phyloP scores from a whole-genome alignment of 2,888 invertebrate genomes.

The Papilio demoleus region DNA sequence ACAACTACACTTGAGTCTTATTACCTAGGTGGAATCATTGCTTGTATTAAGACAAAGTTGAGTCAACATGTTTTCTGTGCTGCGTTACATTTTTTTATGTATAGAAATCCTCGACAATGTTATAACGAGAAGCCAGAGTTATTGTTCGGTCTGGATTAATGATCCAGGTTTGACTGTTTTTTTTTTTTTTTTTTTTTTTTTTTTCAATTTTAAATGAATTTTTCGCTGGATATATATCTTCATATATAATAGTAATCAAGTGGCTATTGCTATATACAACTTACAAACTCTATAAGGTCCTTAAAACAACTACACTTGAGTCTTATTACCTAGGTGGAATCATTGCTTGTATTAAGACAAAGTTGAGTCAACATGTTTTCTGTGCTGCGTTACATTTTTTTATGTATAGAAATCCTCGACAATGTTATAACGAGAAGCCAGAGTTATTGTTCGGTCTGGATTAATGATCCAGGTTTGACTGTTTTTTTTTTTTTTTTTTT shows the following conservation, averaged over 20 bases:
- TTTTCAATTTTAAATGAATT: conserved; percentile 60
- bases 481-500: conserved; percentile 73
- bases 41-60: conserved; percentile 48
- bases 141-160: too few relatives aligned
- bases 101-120: conserved; percentile 1
- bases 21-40: conserved; percentile 72
- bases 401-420: conserved; percentile 2
- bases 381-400: too few relatives aligned
- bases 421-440: too few relatives aligned
- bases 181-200: conserved; percentile 71
- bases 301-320: conserved; percentile 74
- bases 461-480: too few relatives aligned
- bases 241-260: conserved; percentile 72
- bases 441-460: too few relatives aligned
- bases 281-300: conserved; percentile 70
- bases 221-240: conserved; percentile 70
- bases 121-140: too few relatives aligned
- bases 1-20: conserved; percentile 77
- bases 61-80: conserved; percentile 42
- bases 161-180: too few relatives aligned
- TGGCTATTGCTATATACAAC: conserved; percentile 76
- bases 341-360: conserved; percentile 52
- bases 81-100: not conserved
- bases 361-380: conserved; percentile 41
- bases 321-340: conserved; percentile 79